phyloP scores from a whole-genome alignment of 2,113 vertebrate species.

The Herpailurus yagouaroundi region DNA sequence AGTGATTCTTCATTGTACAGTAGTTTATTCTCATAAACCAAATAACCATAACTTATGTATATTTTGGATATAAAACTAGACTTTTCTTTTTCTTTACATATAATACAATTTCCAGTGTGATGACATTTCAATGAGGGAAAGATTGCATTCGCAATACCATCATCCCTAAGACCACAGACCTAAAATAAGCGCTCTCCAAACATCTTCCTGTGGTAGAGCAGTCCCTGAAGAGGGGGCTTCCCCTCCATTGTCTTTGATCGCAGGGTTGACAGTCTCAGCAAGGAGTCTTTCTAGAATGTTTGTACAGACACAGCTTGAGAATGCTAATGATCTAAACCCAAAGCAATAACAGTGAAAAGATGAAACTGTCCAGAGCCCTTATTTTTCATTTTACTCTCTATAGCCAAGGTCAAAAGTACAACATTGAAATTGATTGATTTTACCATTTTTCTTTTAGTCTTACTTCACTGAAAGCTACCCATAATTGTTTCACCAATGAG shows the following conservation, averaged over 20 bases:
- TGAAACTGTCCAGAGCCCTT: neutral
- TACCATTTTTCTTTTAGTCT: neutral
- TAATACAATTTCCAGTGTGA: slow-evolving; percentile 57
- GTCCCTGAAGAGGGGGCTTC: neutral
- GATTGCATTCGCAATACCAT: neutral
- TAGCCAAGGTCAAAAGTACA: neutral
- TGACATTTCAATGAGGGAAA: slow-evolving; percentile 38
- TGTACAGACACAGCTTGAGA: neutral
- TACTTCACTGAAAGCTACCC: neutral
- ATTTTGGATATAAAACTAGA: slow-evolving; percentile 67
- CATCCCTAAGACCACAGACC: slow-evolving; percentile 49
- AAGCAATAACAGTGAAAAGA: neutral
- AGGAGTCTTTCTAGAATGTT: neutral
- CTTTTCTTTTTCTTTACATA: neutral
- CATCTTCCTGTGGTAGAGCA: neutral
- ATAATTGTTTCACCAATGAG: neutral
- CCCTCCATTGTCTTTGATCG: neutral
- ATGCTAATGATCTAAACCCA: neutral
- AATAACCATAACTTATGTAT: slow-evolving; percentile 47
- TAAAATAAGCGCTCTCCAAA: neutral
- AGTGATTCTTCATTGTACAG: slow-evolving; percentile 33
- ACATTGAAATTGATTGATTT: neutral
- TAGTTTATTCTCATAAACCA: slow-evolving; percentile 40
- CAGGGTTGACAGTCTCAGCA: neutral
- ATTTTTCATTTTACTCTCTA: neutral